Percentiles rank a stretch among this genome's conserved stretches.
These are phyloP conservation scores for Eulithis testata DNA, from an alignment of 2,888 invertebrate genomes.

Conservation along the genomic window DNA sequence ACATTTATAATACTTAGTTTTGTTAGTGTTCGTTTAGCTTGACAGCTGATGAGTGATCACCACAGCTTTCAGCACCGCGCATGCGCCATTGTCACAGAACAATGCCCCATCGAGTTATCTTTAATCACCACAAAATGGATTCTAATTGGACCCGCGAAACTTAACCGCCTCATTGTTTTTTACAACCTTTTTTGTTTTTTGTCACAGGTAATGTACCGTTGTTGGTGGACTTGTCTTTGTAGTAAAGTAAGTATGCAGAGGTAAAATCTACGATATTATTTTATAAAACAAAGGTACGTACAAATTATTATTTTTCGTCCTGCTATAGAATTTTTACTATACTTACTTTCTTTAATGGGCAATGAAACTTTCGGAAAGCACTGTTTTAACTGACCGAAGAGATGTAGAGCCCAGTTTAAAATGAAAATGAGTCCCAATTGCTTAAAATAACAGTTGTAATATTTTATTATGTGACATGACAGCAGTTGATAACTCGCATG, in stretches of 20 bases:
- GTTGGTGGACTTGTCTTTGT: not conserved
- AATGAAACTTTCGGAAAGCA: not conserved
- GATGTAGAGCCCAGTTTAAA: not conserved
- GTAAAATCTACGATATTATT: not conserved
- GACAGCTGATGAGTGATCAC: conserved; percentile 79
- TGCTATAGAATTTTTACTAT: too few species aligned
- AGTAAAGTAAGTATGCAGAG: not conserved
- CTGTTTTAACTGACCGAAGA: not conserved
- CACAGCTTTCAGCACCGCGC: conserved; percentile 60
- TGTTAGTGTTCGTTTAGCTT: conserved; percentile 66
- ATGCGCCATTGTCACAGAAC: conserved; percentile 71
- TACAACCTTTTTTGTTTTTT: conserved; percentile 22
- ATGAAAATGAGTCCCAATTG: conserved; percentile 8
- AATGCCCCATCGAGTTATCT: conserved; percentile 76
- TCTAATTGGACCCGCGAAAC: conserved; percentile 80
- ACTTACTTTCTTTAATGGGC: too few species aligned
- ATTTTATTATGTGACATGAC: conserved; percentile 50
- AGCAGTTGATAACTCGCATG: conserved; percentile 43
- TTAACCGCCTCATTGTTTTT: conserved; percentile 12
- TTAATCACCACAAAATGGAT: conserved; percentile 75
- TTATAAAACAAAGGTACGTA: not conserved
- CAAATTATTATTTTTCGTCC: too few species aligned
- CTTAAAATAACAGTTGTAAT: conserved; percentile 52
- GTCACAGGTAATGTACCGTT: conserved; percentile 35
- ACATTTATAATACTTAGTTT: conserved; percentile 1